These are phyloP conservation scores for Caenorhabditis wallacei DNA, from an alignment of 2,888 invertebrate genomes.

Conservation along the genomic window DNA sequence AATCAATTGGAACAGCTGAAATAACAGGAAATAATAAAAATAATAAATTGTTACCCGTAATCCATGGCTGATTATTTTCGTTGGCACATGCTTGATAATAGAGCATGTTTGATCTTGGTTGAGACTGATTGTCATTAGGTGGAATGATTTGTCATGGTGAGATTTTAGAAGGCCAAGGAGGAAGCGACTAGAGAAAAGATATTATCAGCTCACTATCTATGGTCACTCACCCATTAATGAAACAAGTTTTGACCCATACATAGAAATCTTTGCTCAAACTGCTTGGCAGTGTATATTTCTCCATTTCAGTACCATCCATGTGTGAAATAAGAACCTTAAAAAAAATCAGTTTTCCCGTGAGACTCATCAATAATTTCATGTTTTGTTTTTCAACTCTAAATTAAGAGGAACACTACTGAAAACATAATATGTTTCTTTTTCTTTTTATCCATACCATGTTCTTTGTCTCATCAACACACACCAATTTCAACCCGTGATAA, in stretches of 20 bases:
- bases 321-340: constrained; percentile 40
- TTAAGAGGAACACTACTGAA: background rate
- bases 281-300: constrained; percentile 44
- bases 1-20: constrained; percentile 26
- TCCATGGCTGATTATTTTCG: constrained; percentile 59
- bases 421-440: background rate
- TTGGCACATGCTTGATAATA: constrained; percentile 52
- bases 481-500: constrained; percentile 43
- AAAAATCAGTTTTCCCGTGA: background rate
- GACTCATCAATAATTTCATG: no score
- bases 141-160: constrained; percentile 62
- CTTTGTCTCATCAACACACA: constrained; percentile 55
- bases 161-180: constrained; percentile 59
- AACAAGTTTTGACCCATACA: constrained; percentile 62
- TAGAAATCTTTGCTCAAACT: constrained; percentile 46
- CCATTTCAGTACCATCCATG: constrained; percentile 46
- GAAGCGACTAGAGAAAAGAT: constrained; percentile 21
- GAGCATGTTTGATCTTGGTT: constrained; percentile 52
- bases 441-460: constrained; percentile 42
- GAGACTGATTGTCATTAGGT: constrained; percentile 55
- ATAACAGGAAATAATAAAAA: background rate
- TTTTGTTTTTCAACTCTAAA: no score
- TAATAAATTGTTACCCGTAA: constrained; percentile 40
- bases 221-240: constrained; percentile 44
- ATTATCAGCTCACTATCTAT: background rate